These are phyloP conservation scores for Hypomecis punctinalis DNA, from an alignment of 2,888 invertebrate species.

Conservation along the genomic window DNA sequence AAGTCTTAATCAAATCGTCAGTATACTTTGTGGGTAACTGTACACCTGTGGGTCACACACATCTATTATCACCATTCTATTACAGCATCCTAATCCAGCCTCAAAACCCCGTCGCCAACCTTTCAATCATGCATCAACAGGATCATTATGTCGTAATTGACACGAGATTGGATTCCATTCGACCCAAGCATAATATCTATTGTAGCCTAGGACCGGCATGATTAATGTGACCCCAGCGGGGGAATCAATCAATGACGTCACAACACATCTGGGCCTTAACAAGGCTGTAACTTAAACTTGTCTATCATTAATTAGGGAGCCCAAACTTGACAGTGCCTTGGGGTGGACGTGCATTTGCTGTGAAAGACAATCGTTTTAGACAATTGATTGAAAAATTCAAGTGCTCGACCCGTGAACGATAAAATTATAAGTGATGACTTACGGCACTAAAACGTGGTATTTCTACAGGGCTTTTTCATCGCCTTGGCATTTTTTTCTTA, in stretches of 20 bases:
- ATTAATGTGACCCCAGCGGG: constrained; percentile 59
- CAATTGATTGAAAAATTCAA: no score
- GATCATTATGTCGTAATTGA: constrained; percentile 28
- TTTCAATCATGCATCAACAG: constrained; percentile 26
- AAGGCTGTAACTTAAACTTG: constrained; percentile 49
- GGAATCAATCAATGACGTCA: constrained; percentile 69
- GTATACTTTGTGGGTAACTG: no score
- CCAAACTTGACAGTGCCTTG: constrained; percentile 40
- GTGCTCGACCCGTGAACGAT: no score
- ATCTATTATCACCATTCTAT: neutral
- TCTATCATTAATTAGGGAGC: constrained; percentile 47
- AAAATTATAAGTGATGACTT: no score
- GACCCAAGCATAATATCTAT: constrained; percentile 41
- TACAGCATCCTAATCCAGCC: constrained; percentile 6
- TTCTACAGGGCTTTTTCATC: no score
- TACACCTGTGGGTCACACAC: neutral
- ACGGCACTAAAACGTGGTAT: no score
- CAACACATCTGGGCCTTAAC: constrained; percentile 51
- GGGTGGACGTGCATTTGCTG: constrained; percentile 8
- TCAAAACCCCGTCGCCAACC: constrained; percentile 11
- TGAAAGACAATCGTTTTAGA: no score
- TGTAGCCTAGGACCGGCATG: constrained; percentile 53
- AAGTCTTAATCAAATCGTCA: no score
- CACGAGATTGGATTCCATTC: constrained; percentile 30
- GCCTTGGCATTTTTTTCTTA: no score